Base-by-base conservation (phyloP, 2,888 invertebrate species). In the Thecophora atra region DNA sequence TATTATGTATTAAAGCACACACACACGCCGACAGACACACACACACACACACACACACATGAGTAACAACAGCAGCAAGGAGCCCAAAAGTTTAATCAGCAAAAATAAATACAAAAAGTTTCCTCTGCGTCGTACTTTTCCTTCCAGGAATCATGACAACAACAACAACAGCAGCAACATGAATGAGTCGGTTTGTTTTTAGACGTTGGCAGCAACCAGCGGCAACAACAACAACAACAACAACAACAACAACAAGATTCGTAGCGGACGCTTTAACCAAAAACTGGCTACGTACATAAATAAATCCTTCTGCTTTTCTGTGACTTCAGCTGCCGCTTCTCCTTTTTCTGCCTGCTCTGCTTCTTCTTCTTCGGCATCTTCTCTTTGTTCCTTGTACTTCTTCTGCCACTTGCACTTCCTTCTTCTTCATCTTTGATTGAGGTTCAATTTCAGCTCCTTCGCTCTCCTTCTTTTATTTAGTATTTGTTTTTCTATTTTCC, bases 1-100 rank as follows among this genome's bases (percentile, higher is more conserved):
- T 83, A 83, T 83, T 83, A 83, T 82, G 81, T 81, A 82, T 80
- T 78, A 80, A 80, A 80, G 80, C 78, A 80, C 63, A 42, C 72
- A 60, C 28, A 66, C 66, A 72, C 21, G 81, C 77, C 78, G 19
- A 44, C 78, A 78, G 37, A 47, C 6, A 81, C 76, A 79, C 63
- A 69, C 78, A 79, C 72, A 72, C 73, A 73, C 73, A 74, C 73
- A 74, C 62, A 75, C 76, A 69, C n/a, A 67, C 73, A 64, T n/a
- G 75, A 75, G 76, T 79, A 77, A 73, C 76, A 37, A 58, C 21
- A 56, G 26, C 37, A 37, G 44, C 19, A 30, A 52, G 47, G 26
- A 70, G 28, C 37, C 52, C n/a, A 42, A 68, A 68, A 68, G 68
- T 68, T 68, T 68, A 58, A 68, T 56, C 62, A 70, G 37, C 62